Conservation (phyloP, 2,888 invertebrate genomes). For the Sympetrum striolatum region DNA sequence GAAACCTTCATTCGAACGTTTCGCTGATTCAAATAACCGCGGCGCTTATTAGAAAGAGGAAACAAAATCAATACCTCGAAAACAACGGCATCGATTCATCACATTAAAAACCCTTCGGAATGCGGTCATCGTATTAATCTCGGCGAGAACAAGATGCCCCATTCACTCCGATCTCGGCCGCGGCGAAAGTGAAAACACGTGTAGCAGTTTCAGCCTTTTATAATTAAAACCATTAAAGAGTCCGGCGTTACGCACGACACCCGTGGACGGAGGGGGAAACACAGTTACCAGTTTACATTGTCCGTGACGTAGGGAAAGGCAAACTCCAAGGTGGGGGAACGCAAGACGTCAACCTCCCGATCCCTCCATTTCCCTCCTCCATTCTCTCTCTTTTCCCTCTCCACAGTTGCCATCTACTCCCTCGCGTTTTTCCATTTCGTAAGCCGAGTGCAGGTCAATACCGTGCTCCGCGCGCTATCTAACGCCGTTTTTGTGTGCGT, state of each 20-base stretch:
- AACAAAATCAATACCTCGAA: no score
- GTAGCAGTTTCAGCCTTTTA: not conserved
- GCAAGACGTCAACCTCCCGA: not conserved
- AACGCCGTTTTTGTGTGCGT: conserved; percentile 15
- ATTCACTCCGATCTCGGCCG: not conserved
- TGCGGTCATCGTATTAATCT: no score
- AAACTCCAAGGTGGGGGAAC: not conserved
- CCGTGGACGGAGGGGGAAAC: not conserved
- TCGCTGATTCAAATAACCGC: no score
- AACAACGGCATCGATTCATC: no score
- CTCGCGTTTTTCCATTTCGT: not conserved
- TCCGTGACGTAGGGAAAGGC: not conserved
- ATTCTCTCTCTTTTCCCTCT: not conserved
- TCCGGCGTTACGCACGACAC: not conserved
- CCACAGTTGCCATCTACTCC: not conserved
- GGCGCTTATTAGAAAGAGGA: no score
- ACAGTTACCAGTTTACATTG: not conserved
- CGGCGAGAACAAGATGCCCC: not conserved
- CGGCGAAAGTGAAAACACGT: not conserved
- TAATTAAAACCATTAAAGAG: not conserved
- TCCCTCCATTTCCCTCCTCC: not conserved
- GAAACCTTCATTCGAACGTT: no score
- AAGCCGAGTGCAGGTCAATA: conserved; percentile 29
- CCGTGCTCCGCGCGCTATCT: not conserved
- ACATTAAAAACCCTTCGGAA: no score